phyloP scores from a whole-genome alignment of 2,113 vertebrate species.

The Corynorhinus townsendii region DNA sequence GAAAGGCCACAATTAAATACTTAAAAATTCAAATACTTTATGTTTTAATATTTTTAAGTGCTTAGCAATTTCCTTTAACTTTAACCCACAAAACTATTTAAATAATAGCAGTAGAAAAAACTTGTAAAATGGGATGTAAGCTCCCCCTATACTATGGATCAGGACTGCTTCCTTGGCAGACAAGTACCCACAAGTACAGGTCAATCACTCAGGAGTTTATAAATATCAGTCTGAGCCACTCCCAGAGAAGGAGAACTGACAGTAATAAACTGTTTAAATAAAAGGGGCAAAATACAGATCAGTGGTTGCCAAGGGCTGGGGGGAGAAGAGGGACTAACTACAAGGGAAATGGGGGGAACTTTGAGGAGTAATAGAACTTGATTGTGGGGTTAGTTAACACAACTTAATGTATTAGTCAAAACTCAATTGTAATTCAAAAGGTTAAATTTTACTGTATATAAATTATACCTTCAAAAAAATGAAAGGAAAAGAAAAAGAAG shows the following conservation, averaged over 20 bases:
- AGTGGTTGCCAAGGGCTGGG: background rate
- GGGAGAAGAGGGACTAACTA: too few species aligned
- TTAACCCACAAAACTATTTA: constrained; percentile 29
- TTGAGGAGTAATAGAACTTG: background rate
- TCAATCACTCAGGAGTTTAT: constrained; percentile 25
- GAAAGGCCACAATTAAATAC: constrained; percentile 13
- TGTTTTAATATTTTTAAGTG: constrained; percentile 28
- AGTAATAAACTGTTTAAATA: background rate
- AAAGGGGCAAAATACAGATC: background rate
- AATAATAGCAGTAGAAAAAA: constrained; percentile 5
- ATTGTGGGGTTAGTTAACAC: background rate
- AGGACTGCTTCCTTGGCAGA: background rate
- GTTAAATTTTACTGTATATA: background rate
- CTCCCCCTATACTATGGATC: background rate
- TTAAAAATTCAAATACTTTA: background rate
- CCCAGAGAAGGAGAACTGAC: background rate
- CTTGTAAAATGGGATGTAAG: background rate
- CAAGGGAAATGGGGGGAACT: background rate
- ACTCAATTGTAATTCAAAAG: background rate
- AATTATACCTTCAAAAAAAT: constrained; percentile 16
- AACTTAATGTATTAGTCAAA: background rate
- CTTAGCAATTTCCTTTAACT: constrained; percentile 7
- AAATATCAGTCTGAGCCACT: background rate
- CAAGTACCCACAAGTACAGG: background rate
- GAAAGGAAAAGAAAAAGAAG: background rate